Conservation (phyloP, 2,888 invertebrate genomes). For the Halocaridina rubra region DNA sequence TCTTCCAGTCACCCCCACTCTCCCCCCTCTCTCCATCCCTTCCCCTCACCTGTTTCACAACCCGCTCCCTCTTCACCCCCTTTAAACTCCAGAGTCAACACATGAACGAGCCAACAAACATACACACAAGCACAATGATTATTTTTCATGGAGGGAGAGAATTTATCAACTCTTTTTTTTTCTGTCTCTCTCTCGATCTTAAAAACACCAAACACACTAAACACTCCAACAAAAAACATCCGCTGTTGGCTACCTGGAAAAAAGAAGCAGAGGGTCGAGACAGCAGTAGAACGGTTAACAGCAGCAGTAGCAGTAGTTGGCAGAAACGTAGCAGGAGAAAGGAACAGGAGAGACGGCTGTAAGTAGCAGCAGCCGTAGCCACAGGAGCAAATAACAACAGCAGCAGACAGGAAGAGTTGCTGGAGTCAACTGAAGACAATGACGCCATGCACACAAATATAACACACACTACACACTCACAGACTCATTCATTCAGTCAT, state of each 20-base stretch:
- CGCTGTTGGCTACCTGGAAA: no score
- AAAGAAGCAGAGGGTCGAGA: neutral
- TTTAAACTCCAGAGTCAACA: no score
- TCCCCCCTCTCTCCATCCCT: neutral
- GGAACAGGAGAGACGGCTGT: neutral
- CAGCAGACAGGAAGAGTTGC: neutral
- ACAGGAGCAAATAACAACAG: neutral
- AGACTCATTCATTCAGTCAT: neutral
- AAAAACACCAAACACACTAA: neutral
- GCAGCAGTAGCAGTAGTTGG: neutral
- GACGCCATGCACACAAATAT: slow-evolving; percentile 3
- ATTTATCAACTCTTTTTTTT: no score
- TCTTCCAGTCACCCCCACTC: neutral
- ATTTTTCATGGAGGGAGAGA: neutral
- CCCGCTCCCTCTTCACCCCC: neutral
- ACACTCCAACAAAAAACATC: no score
- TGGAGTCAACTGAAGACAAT: slow-evolving; percentile 16
- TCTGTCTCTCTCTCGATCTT: no score
- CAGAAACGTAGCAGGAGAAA: neutral
- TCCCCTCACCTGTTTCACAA: neutral
- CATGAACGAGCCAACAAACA: neutral
- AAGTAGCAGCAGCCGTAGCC: neutral
- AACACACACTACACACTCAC: neutral
- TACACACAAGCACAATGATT: neutral
- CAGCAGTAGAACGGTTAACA: neutral